Conservation (phyloP, 2,888 invertebrate genomes). For the Parthenolecanium corni region DNA sequence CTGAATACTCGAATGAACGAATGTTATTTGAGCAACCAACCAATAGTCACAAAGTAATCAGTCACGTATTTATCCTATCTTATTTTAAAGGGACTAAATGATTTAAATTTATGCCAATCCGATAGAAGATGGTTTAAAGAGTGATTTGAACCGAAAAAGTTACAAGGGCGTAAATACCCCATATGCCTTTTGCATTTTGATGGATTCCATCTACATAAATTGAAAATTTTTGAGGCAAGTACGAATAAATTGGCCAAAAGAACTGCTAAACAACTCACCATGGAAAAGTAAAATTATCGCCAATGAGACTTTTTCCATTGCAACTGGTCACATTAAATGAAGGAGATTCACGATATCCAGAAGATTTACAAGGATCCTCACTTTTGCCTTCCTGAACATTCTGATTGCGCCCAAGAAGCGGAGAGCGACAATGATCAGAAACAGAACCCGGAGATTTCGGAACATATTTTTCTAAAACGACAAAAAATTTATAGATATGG, state of each 20-base stretch:
- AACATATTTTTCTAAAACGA: slow-evolving; percentile 8
- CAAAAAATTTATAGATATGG: neutral
- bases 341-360: slow-evolving; percentile 85
- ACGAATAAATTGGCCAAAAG: no score
- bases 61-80: no score
- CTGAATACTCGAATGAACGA: no score
- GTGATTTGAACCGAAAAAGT: no score
- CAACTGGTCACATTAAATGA: slow-evolving; percentile 47
- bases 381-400: slow-evolving; percentile 39
- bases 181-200: no score
- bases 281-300: slow-evolving; percentile 10
- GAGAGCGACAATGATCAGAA: slow-evolving; percentile 16
- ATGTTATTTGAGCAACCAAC: no score
- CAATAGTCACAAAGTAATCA: no score
- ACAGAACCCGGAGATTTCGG: slow-evolving; percentile 24
- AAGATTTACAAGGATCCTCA: slow-evolving; percentile 46
- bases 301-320: neutral
- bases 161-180: no score
- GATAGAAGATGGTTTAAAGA: no score
- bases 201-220: no score
- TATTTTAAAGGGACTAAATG: no score
- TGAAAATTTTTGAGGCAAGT: neutral
- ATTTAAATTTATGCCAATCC: no score
- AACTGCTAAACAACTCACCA: neutral
- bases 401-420: slow-evolving; percentile 35